Conservation (phyloP, 1,140 invertebrate genomes). For the Bombus affinis region DNA sequence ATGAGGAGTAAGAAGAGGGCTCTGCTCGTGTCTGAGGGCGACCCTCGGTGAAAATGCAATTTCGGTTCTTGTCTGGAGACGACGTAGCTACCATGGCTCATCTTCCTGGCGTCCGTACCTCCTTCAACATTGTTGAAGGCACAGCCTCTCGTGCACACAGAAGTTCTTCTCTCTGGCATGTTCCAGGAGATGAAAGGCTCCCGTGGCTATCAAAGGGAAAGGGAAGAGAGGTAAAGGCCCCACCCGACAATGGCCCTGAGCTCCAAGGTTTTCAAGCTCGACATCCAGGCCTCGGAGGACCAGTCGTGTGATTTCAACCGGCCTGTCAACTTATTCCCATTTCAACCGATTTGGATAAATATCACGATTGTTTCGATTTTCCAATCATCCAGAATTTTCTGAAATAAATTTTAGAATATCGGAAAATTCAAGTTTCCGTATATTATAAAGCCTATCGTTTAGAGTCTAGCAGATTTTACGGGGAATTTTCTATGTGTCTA, state of each 20-base stretch:
- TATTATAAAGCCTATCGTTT: not conserved
- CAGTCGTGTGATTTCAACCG: constrained; percentile 37
- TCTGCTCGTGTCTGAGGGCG: constrained; percentile 12
- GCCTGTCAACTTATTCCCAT: not conserved
- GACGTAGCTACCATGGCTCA: constrained; percentile 41
- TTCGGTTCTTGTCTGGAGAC: constrained; percentile 51
- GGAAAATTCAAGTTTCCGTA: not conserved
- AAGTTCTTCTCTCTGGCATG: constrained; percentile 36
- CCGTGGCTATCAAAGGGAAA: constrained; percentile 53
- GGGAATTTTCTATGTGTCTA: not conserved
- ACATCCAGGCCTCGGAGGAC: constrained; percentile 17
- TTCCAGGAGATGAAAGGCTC: constrained; percentile 54
- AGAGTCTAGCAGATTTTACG: not conserved
- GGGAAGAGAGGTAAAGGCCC: constrained; percentile 51
- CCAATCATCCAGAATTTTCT: not conserved
- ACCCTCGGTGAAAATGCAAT: constrained; percentile 48
- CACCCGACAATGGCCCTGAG: constrained; percentile 56
- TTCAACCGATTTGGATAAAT: not conserved
- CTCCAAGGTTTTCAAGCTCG: constrained; percentile 50
- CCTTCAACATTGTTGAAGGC: constrained; percentile 56
- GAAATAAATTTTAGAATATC: not conserved
- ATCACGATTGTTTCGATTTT: not conserved
- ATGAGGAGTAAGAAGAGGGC: not conserved
- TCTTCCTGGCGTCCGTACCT: constrained; percentile 29
- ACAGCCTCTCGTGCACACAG: constrained; percentile 35